These are phyloP conservation scores for Varecia variegata DNA, from an alignment of 2,797 vertebrate species.

Conservation along the genomic window DNA sequence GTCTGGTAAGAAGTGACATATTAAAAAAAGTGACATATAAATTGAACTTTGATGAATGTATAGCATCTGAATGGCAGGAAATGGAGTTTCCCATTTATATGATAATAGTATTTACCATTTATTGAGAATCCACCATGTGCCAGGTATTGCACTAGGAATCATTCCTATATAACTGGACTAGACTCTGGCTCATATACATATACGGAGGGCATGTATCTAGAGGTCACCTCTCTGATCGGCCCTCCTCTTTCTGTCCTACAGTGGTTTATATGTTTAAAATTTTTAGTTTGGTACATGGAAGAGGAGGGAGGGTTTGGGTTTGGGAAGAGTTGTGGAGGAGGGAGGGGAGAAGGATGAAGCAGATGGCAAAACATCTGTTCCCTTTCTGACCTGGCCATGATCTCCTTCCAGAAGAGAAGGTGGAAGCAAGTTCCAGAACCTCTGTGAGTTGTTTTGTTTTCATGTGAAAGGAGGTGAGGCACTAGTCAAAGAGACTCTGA, in stretches of 20 bases:
- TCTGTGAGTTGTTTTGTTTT: background rate
- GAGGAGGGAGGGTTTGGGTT: background rate
- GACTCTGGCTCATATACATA: background rate
- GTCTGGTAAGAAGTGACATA: conserved; percentile 4
- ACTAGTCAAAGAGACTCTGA: background rate
- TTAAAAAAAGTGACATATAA: background rate
- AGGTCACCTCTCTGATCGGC: background rate
- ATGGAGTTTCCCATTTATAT: background rate
- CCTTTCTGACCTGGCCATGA: background rate
- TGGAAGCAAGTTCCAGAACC: background rate
- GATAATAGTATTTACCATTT: background rate
- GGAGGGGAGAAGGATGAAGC: background rate
- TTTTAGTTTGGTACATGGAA: background rate
- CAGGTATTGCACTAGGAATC: background rate
- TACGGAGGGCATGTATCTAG: background rate
- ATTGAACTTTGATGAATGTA: background rate
- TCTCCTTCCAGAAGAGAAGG: background rate
- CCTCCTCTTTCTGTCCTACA: background rate
- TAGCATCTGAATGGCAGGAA: background rate
- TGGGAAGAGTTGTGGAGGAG: background rate
- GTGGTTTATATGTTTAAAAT: background rate
- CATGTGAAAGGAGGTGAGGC: background rate
- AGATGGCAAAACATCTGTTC: background rate
- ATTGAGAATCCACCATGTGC: background rate
- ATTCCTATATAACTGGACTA: background rate